Evolutionary conservation across 2,797 vertebrate genomes (phyloP).

Genomic region (Chelon labrosus): DNA sequence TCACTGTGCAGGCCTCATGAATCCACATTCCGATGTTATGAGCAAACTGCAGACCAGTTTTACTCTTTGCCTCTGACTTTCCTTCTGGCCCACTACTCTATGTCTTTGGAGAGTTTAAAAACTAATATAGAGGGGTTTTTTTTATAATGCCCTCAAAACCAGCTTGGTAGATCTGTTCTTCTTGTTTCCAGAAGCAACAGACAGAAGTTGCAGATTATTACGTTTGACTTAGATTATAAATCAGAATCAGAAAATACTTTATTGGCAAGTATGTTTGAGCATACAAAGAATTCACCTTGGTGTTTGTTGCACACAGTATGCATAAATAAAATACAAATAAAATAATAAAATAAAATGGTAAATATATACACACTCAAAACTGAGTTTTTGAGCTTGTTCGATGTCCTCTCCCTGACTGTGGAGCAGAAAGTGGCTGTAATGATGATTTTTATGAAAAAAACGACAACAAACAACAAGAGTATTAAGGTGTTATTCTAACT

Average conservation of each 20-base stretch:
- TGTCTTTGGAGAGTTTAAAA: not conserved
- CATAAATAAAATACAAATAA: no score
- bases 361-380: no score
- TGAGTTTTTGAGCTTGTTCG: not conserved
- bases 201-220: not conserved
- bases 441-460: no score
- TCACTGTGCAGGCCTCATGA: conserved; percentile 56
- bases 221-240: not conserved
- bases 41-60: conserved; percentile 50
- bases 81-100: conserved; percentile 4
- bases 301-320: no score
- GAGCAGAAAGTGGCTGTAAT: no score
- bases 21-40: conserved; percentile 76
- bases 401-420: no score
- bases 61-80: conserved; percentile 8
- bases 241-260: no score
- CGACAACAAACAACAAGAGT: no score
- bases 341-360: no score
- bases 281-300: no score
- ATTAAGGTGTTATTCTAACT: no score
- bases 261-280: no score
- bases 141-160: conserved; percentile 11
- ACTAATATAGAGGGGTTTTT: not conserved
- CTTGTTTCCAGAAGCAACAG: conserved; percentile 6
- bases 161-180: not conserved